phyloP scores from a whole-genome alignment of 2,113 vertebrate species.

The Osmerus mordax region DNA sequence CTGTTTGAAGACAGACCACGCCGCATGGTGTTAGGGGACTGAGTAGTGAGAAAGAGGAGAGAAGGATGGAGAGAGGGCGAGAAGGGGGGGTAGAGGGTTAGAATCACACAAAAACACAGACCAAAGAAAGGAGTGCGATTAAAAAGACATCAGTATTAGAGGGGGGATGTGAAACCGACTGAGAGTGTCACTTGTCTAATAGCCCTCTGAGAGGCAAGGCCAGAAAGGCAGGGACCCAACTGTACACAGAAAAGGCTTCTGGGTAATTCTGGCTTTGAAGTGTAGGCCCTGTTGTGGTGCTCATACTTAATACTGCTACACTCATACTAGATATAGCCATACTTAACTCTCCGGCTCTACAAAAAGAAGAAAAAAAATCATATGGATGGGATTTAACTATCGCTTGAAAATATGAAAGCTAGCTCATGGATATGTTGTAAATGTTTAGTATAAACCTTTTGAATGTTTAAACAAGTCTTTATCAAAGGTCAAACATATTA shows the following conservation, averaged over 20 bases:
- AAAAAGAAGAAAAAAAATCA: not conserved
- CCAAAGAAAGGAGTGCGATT: not conserved
- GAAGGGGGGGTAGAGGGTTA: conserved; percentile 16
- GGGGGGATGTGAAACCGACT: conserved; percentile 26
- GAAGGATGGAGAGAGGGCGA: conserved; percentile 38
- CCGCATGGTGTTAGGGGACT: conserved; percentile 57
- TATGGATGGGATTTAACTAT: not conserved
- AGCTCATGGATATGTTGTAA: not conserved
- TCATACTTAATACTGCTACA: too few species aligned
- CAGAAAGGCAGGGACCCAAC: conserved; percentile 56
- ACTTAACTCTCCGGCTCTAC: not conserved
- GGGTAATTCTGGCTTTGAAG: conserved; percentile 60
- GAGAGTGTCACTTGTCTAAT: not conserved
- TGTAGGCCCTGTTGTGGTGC: too few species aligned
- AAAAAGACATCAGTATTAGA: conserved; percentile 31
- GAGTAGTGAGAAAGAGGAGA: conserved; percentile 4
- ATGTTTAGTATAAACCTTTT: not conserved
- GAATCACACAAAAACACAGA: not conserved
- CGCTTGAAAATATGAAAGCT: not conserved
- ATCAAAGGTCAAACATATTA: not conserved
- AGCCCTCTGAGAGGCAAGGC: not conserved
- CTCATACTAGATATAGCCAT: too few species aligned
- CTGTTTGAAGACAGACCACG: conserved; percentile 70
- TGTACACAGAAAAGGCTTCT: conserved; percentile 60
- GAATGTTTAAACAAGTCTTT: too few species aligned